These are phyloP conservation scores for Aleiodes sp. DNA, from an alignment of 1,140 invertebrate genomes.

Conservation along the genomic window DNA sequence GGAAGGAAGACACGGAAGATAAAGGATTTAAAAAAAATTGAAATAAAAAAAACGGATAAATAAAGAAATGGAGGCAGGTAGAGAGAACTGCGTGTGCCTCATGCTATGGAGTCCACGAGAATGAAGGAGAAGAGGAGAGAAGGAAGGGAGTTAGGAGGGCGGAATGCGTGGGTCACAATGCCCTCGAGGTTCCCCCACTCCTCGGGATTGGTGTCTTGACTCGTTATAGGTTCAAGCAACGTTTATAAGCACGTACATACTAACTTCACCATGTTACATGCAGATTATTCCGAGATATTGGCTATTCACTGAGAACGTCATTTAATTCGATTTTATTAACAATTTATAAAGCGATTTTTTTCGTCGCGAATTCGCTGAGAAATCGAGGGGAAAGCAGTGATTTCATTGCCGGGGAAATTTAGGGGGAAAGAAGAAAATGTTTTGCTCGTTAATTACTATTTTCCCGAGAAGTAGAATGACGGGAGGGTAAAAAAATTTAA, in stretches of 20 bases:
- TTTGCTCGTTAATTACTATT: too few relatives aligned
- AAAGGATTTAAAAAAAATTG: conserved; percentile 15
- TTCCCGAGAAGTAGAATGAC: not conserved
- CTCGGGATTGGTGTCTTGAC: conserved; percentile 39
- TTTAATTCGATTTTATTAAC: too few relatives aligned
- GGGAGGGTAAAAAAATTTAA: not conserved
- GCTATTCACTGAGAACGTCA: conserved; percentile 60
- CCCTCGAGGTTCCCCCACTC: conserved; percentile 46
- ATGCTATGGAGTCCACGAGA: not conserved
- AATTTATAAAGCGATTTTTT: too few relatives aligned
- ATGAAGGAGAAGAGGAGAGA: not conserved
- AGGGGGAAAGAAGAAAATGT: too few relatives aligned
- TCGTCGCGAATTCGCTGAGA: not conserved
- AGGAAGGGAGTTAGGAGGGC: conserved; percentile 52
- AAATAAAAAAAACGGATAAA: not conserved
- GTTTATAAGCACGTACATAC: conserved; percentile 46
- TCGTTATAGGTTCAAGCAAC: conserved; percentile 56
- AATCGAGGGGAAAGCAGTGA: too few relatives aligned
- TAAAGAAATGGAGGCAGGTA: conserved; percentile 31
- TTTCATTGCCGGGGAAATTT: too few relatives aligned
- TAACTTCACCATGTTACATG: conserved; percentile 53
- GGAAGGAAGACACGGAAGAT: conserved; percentile 7
- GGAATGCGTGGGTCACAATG: conserved; percentile 60
- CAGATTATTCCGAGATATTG: conserved; percentile 61
- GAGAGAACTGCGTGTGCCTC: conserved; percentile 35